A percentile compares a stretch with the other conserved stretches of the same genome.
phyloP scores from a whole-genome alignment of 2,113 vertebrate genomes.

The Echinops telfairi region DNA sequence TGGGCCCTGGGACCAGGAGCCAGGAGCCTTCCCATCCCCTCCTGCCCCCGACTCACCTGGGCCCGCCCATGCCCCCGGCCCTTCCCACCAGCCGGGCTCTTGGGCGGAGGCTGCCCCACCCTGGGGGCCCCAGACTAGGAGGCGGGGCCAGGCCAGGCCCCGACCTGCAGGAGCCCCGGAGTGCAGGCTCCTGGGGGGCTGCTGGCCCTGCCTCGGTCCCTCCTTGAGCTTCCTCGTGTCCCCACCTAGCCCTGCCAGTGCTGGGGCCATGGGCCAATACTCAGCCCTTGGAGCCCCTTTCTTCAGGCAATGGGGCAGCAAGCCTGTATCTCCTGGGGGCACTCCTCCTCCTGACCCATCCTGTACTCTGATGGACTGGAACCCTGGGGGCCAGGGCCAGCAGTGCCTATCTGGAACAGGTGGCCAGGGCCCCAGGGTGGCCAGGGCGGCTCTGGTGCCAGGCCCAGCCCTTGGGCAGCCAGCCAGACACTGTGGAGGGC shows the following conservation, averaged over 20 bases:
- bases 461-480: background rate
- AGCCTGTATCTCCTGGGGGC: too few species aligned
- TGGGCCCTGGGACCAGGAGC: background rate
- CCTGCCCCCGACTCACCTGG: slow-evolving; percentile 19
- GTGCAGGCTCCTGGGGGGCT: background rate
- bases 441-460: background rate
- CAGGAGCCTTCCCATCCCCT: slow-evolving; percentile 20
- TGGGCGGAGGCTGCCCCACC: background rate
- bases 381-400: background rate
- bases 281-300: too few species aligned
- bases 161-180: background rate
- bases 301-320: too few species aligned
- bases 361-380: fast-evolving
- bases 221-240: too few species aligned
- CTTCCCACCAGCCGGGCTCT: background rate
- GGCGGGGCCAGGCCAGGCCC: background rate
- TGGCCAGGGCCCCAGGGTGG: fast-evolving
- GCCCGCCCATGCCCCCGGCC: background rate
- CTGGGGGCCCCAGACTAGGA: background rate
- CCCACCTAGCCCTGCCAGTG: too few species aligned
- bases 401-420: background rate
- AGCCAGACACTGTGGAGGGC: background rate
- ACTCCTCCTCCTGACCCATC: background rate
- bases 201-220: background rate
- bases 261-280: too few species aligned